Conservation (phyloP, 2,113 vertebrate genomes). For the Butorides virescens region DNA sequence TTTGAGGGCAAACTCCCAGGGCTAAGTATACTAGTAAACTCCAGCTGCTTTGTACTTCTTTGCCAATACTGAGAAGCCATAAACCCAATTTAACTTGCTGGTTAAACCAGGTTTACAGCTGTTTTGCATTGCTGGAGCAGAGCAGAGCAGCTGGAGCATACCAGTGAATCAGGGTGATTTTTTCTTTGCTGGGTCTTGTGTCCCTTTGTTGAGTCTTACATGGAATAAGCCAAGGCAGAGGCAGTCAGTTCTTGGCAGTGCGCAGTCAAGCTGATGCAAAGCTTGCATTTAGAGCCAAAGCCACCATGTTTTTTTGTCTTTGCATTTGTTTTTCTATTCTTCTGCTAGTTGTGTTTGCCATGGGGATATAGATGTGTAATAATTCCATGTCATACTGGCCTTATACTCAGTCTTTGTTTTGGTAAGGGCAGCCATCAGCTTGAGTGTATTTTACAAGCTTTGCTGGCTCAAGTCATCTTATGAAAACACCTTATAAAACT, state of each 20-base stretch:
- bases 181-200: background rate
- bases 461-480: background rate
- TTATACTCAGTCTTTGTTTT: background rate
- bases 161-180: background rate
- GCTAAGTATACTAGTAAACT: background rate
- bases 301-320: background rate
- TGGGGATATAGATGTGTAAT: background rate
- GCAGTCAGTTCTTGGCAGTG: background rate
- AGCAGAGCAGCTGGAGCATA: conserved; percentile 37
- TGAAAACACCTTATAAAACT: background rate
- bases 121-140: conserved; percentile 23
- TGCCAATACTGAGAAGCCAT: conserved; percentile 31
- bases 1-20: background rate
- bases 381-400: background rate
- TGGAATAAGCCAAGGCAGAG: background rate
- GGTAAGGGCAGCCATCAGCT: background rate
- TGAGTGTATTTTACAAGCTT: background rate
- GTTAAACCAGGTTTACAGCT: conserved; percentile 53
- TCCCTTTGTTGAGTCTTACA: background rate
- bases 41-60: conserved; percentile 44
- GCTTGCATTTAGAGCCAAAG: background rate
- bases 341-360: background rate
- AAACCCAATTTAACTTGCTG: conserved; percentile 44
- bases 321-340: background rate
- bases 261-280: background rate